Evolutionary conservation across 2,888 invertebrate species (phyloP), one percentile per base, ranked within the genome.

Genomic region (Pollenia labialis): DNA sequence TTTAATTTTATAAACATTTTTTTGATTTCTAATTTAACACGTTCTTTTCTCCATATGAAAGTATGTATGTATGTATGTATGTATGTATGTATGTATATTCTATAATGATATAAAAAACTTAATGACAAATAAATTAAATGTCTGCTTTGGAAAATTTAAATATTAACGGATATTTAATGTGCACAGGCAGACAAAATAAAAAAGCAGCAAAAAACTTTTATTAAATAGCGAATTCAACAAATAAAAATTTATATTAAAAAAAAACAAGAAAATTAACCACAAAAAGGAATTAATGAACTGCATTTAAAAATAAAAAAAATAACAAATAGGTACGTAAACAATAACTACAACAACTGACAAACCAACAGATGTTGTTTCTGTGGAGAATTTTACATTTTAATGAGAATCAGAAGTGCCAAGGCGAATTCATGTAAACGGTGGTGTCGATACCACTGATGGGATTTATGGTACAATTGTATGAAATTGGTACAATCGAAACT

Each of bases 281-380:
- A 32, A 32, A 32, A 32, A 32, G 8, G 11, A 40, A 52, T 16
- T 69, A 69, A 40, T 16, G 40, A 69, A 69, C 6, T 16, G 40
- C 32, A 32, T 32, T 32, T 32, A 1, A 50, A 52, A n/a, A 50
- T 11, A 52, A 42, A 48, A 48, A 64, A 48, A 54, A 12, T 3
- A 40, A 68, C 16, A 66, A 48, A 16, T 32, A 32, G 44, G 14
- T 52, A 16, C 23, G 23, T 18, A 81, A 58, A 56, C 50, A 48
- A 60, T n/a, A 66, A 81, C 23, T n/a, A 10, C 18, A 50, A 50
- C 44, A 16, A 74, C 54, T 58, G 62, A 44, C 18, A 66, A 72
- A 60, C 46, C 69, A 71, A 83, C 86, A 82, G 82, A 84, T 81
- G 87, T 83, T 85, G 77, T 76, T 80, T 71, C 79, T 80, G 76